These are phyloP conservation scores for Chrysolina oricalcia DNA, from an alignment of 2,888 invertebrate genomes.

Conservation along the genomic window DNA sequence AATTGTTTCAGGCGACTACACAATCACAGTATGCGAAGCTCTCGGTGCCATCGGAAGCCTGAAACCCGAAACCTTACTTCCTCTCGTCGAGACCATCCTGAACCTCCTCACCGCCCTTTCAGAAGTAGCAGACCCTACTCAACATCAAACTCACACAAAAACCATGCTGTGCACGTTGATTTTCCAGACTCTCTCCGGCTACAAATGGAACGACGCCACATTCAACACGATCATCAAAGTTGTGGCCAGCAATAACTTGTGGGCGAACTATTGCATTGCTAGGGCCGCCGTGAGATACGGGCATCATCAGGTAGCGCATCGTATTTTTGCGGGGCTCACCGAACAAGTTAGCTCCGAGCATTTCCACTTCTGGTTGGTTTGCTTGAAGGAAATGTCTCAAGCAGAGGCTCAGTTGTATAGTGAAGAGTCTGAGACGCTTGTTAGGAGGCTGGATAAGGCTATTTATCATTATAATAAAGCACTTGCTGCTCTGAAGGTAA, in stretches of 20 bases:
- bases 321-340: slow-evolving; percentile 75
- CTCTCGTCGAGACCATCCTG: slow-evolving; percentile 75
- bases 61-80: slow-evolving; percentile 75
- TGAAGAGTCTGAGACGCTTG: slow-evolving; percentile 67
- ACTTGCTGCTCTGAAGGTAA: slow-evolving; percentile 76
- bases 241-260: slow-evolving; percentile 76
- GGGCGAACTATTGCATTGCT: slow-evolving; percentile 91
- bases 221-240: slow-evolving; percentile 76
- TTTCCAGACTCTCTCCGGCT: slow-evolving; percentile 85
- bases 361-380: slow-evolving; percentile 90
- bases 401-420: slow-evolving; percentile 81
- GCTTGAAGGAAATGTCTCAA: slow-evolving; percentile 83
- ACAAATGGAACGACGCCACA: slow-evolving; percentile 78
- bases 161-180: slow-evolving; percentile 88
- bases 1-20: slow-evolving; percentile 65
- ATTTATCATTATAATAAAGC: slow-evolving; percentile 80
- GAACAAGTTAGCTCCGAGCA: slow-evolving; percentile 85
- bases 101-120: slow-evolving; percentile 70
- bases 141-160: slow-evolving; percentile 74
- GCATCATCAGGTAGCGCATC: slow-evolving; percentile 76
- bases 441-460: slow-evolving; percentile 74
- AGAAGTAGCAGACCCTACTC: slow-evolving; percentile 58
- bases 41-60: slow-evolving; percentile 83
- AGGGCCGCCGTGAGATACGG: slow-evolving; percentile 89
- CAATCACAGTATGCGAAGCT: slow-evolving; percentile 80